Percentiles rank a stretch among this genome's conserved stretches.
These are phyloP conservation scores for Rhinolophus sinicus DNA, from an alignment of 2,113 vertebrate genomes.

Conservation along the genomic window DNA sequence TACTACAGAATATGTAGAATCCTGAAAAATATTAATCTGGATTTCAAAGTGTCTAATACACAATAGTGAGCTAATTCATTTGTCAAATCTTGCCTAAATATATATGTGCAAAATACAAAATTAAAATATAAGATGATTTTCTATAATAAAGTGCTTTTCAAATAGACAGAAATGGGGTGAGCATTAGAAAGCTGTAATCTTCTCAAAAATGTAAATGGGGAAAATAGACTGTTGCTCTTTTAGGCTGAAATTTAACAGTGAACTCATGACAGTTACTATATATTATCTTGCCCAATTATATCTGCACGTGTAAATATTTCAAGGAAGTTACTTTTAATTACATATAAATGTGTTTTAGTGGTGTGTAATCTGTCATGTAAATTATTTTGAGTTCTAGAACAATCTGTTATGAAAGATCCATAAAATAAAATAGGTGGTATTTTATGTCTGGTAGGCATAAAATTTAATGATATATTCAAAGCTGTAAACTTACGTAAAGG, in stretches of 20 bases:
- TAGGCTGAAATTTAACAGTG: background rate
- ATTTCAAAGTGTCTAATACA: background rate
- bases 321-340: constrained; percentile 36
- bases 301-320: background rate
- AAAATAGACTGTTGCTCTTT: background rate
- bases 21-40: background rate
- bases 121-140: background rate
- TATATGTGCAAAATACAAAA: background rate
- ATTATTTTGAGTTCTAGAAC: constrained; percentile 37
- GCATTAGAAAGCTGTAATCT: background rate
- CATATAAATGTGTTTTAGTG: background rate
- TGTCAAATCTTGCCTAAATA: background rate
- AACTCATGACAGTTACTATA: background rate
- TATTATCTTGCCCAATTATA: background rate
- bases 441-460: background rate
- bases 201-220: background rate
- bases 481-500: background rate
- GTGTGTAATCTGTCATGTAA: background rate
- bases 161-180: background rate
- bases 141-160: background rate
- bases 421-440: constrained; percentile 23
- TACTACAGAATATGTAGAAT: background rate
- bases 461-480: constrained; percentile 1
- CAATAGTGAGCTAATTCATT: background rate
- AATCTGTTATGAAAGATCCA: background rate